Evolutionary conservation across 2,888 invertebrate genomes (phyloP).

Genomic region (Steromphala cineraria): DNA sequence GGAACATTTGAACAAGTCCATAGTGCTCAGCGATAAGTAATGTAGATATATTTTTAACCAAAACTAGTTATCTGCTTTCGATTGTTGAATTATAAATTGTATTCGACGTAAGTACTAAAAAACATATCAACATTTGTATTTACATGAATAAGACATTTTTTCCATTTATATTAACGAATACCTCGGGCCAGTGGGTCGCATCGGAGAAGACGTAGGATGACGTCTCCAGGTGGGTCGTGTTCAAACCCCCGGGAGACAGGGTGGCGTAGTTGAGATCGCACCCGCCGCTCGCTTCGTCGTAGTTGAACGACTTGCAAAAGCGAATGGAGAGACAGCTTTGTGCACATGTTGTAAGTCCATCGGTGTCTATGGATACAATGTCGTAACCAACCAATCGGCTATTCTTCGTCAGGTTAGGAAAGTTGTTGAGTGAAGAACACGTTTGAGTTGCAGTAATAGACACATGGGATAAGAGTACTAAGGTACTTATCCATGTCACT

Average conservation of each 20-base stretch:
- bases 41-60: too few relatives aligned
- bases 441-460: too few relatives aligned
- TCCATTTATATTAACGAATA: neutral
- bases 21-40: too few relatives aligned
- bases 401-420: neutral
- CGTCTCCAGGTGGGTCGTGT: neutral
- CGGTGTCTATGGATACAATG: neutral
- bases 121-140: neutral
- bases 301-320: neutral
- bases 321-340: neutral
- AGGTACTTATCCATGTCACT: too few relatives aligned
- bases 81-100: neutral
- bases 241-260: neutral
- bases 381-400: neutral
- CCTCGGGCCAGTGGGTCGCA: neutral
- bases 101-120: neutral
- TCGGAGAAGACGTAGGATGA: neutral
- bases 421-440: neutral
- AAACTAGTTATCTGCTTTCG: too few relatives aligned
- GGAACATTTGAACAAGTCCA: too few relatives aligned
- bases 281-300: neutral
- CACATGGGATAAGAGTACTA: too few relatives aligned
- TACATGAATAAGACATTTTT: neutral
- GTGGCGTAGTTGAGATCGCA: neutral
- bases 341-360: neutral